Percentiles rank a stretch among this genome's conserved stretches.
Conservation (phyloP, 2,113 vertebrate species). For the Meleagris gallopavo region DNA sequence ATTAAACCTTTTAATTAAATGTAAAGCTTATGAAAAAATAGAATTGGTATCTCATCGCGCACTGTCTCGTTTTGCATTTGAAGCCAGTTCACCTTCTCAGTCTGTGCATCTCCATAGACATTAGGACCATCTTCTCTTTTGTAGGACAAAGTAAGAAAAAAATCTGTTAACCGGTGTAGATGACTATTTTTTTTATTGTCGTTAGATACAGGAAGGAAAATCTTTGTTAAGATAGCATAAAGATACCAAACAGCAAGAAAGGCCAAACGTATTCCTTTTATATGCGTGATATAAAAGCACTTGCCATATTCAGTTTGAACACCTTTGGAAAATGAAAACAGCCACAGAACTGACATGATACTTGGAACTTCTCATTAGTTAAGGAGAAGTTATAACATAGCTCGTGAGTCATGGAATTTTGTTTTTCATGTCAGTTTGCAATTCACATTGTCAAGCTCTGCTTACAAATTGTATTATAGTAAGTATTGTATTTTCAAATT, state of each 20-base stretch:
- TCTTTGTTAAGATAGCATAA: not conserved
- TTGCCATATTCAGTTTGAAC: not conserved
- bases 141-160: not conserved
- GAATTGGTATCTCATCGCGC: not conserved
- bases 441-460: not conserved
- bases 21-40: not conserved
- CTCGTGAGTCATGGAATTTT: not conserved
- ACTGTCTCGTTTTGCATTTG: not conserved
- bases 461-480: not conserved
- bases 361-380: not conserved
- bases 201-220: not conserved
- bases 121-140: not conserved
- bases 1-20: not conserved
- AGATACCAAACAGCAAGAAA: not conserved
- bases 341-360: not conserved
- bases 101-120: not conserved
- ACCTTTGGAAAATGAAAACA: not conserved
- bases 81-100: not conserved
- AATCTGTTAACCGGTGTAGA: not conserved
- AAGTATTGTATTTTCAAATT: not conserved
- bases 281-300: not conserved
- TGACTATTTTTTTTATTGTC: not conserved
- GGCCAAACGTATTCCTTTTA: not conserved
- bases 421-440: rapidly evolving
- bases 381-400: not conserved